phyloP scores from a whole-genome alignment of 2,888 invertebrate genomes.

The Podabrus alpinus region DNA sequence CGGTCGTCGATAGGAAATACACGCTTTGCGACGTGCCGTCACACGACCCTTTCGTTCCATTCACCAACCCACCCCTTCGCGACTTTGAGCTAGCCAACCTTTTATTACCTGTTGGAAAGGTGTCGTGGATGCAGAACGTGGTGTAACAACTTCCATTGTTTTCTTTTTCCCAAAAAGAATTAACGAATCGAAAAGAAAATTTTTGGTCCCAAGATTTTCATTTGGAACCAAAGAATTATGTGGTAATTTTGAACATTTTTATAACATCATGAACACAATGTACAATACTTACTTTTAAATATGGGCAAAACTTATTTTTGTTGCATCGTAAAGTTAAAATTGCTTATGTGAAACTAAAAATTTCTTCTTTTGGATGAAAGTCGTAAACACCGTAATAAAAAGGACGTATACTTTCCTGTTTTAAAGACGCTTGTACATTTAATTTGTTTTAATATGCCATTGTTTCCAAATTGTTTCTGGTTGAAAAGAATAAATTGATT shows the following conservation, averaged over 20 bases:
- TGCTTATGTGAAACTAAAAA: neutral
- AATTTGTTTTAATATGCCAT: neutral
- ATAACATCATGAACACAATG: neutral
- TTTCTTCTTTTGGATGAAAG: neutral
- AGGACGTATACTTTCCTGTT: neutral
- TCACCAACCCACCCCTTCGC: too few relatives aligned
- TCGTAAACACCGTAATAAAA: slow-evolving; percentile 2
- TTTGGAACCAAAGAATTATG: neutral
- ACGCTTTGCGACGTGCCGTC: too few relatives aligned
- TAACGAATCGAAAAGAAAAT: too few relatives aligned
- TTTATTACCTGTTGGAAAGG: too few relatives aligned
- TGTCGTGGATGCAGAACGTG: too few relatives aligned
- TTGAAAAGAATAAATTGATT: neutral
- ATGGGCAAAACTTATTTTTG: neutral
- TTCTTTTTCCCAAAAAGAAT: too few relatives aligned
- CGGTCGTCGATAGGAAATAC: too few relatives aligned
- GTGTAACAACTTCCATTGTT: too few relatives aligned
- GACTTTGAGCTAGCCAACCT: too few relatives aligned
- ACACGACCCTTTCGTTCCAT: too few relatives aligned
- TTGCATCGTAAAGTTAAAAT: slow-evolving; percentile 1
- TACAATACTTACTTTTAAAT: neutral
- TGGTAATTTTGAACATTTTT: neutral
- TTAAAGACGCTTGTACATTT: neutral
- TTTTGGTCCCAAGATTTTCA: too few relatives aligned
- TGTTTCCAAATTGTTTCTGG: neutral